Conservation (phyloP, 2,113 vertebrate species). For the Hymenochirus boettgeri region DNA sequence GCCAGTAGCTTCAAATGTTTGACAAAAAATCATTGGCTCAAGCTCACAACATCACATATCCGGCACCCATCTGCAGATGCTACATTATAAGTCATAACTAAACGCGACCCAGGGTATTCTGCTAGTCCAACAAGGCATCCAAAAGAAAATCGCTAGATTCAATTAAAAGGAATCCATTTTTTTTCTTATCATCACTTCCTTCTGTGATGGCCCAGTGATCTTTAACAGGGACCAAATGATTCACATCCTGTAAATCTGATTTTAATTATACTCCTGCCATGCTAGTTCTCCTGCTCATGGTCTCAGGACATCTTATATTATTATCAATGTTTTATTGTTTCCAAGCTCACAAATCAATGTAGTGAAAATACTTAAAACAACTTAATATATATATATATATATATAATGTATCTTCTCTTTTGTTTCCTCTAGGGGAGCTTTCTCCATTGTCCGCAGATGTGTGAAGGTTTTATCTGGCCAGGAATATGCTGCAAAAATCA, state of each 20-base stretch:
- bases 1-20: no score
- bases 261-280: not conserved
- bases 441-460: slow-evolving; percentile 74
- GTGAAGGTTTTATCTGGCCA: slow-evolving; percentile 76
- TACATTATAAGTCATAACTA: no score
- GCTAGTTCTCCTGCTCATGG: not conserved
- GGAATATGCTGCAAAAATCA: slow-evolving; percentile 77
- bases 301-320: no score
- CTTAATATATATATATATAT: no score
- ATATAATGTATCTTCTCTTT: slow-evolving; percentile 22
- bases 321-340: no score
- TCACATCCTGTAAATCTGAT: not conserved
- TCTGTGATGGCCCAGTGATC: not conserved
- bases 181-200: not conserved
- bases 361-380: not conserved
- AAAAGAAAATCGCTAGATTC: no score
- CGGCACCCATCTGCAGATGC: no score
- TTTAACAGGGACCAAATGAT: not conserved
- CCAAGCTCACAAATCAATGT: not conserved
- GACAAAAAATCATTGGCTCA: no score
- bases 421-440: slow-evolving; percentile 66
- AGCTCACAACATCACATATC: no score
- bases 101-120: no score
- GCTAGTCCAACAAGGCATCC: no score
- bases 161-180: no score